Evolutionary conservation across 2,113 vertebrate genomes (phyloP).

Genomic region (Rallus limicola): DNA sequence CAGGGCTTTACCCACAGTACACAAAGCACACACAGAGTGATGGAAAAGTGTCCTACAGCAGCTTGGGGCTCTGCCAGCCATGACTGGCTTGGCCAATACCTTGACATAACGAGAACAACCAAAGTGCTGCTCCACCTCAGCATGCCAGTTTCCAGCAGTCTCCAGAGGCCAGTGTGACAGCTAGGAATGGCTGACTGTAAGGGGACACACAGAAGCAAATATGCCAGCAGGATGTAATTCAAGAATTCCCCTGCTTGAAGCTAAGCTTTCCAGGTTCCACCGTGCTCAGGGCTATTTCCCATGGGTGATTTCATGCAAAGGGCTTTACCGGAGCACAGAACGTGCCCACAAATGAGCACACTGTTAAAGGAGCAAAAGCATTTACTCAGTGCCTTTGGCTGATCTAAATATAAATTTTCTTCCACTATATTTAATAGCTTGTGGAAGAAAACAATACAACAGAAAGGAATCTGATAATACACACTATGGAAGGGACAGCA

Average conservation of each 20-base stretch:
- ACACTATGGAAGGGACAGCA: neutral
- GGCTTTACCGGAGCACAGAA: neutral
- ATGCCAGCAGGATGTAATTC: neutral
- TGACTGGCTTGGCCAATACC: neutral
- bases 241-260: neutral
- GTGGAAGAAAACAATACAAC: constrained; percentile 33
- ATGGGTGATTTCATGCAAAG: constrained; percentile 20
- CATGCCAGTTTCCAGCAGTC: neutral
- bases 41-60: neutral
- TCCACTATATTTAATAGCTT: constrained; percentile 19
- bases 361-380: neutral
- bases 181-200: neutral
- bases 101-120: neutral
- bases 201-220: neutral
- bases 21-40: neutral
- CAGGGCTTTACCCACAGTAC: neutral
- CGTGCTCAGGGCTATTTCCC: constrained; percentile 23
- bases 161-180: neutral
- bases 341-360: neutral
- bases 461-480: neutral
- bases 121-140: neutral
- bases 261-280: constrained; percentile 7
- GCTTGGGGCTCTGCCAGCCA: neutral
- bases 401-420: constrained; percentile 41
- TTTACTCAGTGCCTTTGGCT: neutral